phyloP scores from a whole-genome alignment of 2,888 invertebrate genomes.

The Platycheirus rosarum region DNA sequence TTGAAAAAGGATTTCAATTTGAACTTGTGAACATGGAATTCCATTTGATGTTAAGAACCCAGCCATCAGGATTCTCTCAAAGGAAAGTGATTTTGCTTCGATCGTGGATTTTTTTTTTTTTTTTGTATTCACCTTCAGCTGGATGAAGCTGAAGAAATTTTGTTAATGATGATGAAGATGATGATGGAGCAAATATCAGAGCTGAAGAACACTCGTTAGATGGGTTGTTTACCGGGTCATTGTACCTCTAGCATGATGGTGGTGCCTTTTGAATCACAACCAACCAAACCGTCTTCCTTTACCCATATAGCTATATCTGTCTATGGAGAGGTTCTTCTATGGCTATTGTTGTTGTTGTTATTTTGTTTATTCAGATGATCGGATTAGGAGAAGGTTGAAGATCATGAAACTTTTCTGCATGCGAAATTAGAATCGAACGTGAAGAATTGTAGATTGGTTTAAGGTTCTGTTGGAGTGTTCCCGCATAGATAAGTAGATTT shows the following conservation, averaged over 20 bases:
- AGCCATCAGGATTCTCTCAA: slow-evolving; percentile 31
- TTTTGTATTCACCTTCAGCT: slow-evolving; percentile 1
- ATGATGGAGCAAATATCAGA: slow-evolving; percentile 51
- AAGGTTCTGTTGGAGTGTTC: slow-evolving; percentile 15
- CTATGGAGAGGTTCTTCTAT: slow-evolving; percentile 21
- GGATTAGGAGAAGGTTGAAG: slow-evolving; percentile 64
- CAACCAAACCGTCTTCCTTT: slow-evolving; percentile 25
- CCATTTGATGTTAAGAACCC: slow-evolving; percentile 33
- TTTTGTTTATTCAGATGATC: slow-evolving; percentile 55
- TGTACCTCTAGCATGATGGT: slow-evolving; percentile 52
- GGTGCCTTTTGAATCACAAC: slow-evolving; percentile 38
- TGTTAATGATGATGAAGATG: slow-evolving; percentile 67
- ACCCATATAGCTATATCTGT: slow-evolving; percentile 1
- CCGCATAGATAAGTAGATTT: slow-evolving; percentile 58
- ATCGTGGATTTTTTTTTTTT: not conserved
- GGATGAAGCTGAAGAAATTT: slow-evolving; percentile 40
- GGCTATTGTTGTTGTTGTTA: slow-evolving; percentile 28
- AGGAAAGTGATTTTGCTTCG: slow-evolving; percentile 63
- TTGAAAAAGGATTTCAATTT: slow-evolving; percentile 72
- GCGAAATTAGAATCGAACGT: slow-evolving; percentile 62
- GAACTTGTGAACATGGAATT: slow-evolving; percentile 69
- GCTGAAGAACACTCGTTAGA: slow-evolving; percentile 50
- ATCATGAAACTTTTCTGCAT: slow-evolving; percentile 63
- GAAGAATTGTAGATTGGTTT: slow-evolving; percentile 33
- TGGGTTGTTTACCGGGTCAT: slow-evolving; percentile 57